phyloP scores from a whole-genome alignment of 2,797 vertebrate genomes.

The Manis pentadactyla region DNA sequence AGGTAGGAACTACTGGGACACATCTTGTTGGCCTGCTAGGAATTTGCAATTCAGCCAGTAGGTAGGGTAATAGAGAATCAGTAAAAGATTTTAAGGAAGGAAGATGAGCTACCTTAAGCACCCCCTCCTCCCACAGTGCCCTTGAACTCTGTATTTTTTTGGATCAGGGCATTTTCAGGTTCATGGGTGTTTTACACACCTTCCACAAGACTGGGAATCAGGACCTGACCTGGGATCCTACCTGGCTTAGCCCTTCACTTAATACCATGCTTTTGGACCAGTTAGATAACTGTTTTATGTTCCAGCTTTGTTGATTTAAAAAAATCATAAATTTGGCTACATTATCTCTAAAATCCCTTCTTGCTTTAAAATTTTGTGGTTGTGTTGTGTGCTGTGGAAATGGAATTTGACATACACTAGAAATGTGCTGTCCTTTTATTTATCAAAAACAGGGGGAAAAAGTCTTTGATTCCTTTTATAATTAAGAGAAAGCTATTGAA shows the following conservation, averaged over 20 bases:
- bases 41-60: neutral
- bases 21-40: neutral
- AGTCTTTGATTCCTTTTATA: neutral
- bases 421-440: slow-evolving; percentile 22
- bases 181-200: neutral
- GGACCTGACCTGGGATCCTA: neutral
- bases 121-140: neutral
- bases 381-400: neutral
- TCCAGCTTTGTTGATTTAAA: neutral
- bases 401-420: neutral
- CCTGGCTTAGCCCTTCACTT: neutral
- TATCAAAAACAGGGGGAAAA: neutral
- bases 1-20: neutral
- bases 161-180: neutral
- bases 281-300: neutral
- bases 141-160: neutral
- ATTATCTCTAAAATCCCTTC: neutral
- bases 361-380: neutral
- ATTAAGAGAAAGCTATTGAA: neutral
- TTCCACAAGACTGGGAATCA: neutral
- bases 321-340: neutral
- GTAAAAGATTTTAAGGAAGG: neutral
- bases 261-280: neutral
- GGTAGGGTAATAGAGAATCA: neutral
- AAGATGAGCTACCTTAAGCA: neutral